Conservation (phyloP, 2,888 invertebrate genomes). For the Spilosoma lubricipeda region DNA sequence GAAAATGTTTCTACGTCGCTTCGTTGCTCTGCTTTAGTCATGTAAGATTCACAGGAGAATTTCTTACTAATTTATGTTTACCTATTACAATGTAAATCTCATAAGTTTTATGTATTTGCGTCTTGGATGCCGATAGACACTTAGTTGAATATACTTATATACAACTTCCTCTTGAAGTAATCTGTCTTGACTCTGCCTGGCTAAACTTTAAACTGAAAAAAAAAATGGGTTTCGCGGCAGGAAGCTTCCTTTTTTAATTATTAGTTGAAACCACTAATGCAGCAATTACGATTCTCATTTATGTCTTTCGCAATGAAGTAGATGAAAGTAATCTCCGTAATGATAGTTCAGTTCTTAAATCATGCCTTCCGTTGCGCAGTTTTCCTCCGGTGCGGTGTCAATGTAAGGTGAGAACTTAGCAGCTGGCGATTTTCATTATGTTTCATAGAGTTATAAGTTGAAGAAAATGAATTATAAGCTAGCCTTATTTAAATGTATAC, state of each 20-base stretch:
- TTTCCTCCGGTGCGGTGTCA: constrained; percentile 44
- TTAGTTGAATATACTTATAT: neutral
- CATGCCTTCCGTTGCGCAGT: constrained; percentile 47
- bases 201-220: too few relatives aligned
- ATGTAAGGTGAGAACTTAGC: constrained; percentile 60
- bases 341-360: constrained; percentile 44
- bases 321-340: constrained; percentile 27
- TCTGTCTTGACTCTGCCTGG: too few relatives aligned
- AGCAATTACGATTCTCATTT: neutral
- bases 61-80: neutral
- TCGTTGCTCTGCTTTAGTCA: neutral
- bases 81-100: neutral
- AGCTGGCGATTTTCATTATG: constrained; percentile 59
- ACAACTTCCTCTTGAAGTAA: too few relatives aligned
- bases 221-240: too few relatives aligned
- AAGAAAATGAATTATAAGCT: neutral
- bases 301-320: constrained; percentile 3
- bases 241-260: neutral
- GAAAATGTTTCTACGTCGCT: neutral
- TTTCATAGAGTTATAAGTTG: constrained; percentile 21
- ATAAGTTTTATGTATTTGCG: neutral
- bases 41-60: neutral
- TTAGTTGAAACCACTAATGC: neutral
- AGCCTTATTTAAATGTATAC: neutral
- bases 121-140: too few relatives aligned